Evolutionary conservation across 2,113 vertebrate species (phyloP), one percentile per base, ranked within the genome.

Genomic region (Hassar affinis): DNA sequence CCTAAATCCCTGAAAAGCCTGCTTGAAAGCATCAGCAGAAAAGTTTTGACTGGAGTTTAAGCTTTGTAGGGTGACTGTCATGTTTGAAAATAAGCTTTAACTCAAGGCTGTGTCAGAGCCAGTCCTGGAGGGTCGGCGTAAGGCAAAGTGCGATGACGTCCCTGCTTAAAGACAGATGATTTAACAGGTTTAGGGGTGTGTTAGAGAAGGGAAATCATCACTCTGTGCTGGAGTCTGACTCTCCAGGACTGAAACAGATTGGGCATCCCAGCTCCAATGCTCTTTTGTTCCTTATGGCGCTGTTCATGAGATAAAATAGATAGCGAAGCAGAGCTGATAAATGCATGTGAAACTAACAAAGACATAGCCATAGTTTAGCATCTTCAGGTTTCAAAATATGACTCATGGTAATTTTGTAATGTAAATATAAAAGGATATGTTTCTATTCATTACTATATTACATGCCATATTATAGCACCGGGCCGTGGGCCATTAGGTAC

Each of bases 201-300:
- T 72, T 47, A 47, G 12, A 47, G 42, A 47, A 72, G 69, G 22
- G 64, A 72, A 72, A 47, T 72, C 22, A 72, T 72, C 25, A 72
- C 12, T 12, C 38, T 47, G 22, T 71, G 69, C 10, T n/a, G 42
- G 22, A 72, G 14, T 35, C 30, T 18, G n/a, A 61, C 57, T 9
- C 27, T 30, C n/a, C 4, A 69, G 9, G 20, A 69, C 9, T 45
- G 35, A 22, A 42, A 66, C 0, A 18, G 33, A 69, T 2, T 68
- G 33, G 35, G 3, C 33, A 25, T 22, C 35, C 20, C 35, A 42
- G 33, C 11, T 22, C 42, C 42, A 66, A 38, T 20, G 33, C 18
- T 68, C 6, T 42, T 42, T 3, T 42, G n/a, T n/a, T n/a, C n/a
- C 38, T 42, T 42, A 42, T 6, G 6, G 6, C 38, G 6, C 38